Evolutionary conservation across 2,113 vertebrate genomes (phyloP).

Genomic region (Aptenodytes forsteri): DNA sequence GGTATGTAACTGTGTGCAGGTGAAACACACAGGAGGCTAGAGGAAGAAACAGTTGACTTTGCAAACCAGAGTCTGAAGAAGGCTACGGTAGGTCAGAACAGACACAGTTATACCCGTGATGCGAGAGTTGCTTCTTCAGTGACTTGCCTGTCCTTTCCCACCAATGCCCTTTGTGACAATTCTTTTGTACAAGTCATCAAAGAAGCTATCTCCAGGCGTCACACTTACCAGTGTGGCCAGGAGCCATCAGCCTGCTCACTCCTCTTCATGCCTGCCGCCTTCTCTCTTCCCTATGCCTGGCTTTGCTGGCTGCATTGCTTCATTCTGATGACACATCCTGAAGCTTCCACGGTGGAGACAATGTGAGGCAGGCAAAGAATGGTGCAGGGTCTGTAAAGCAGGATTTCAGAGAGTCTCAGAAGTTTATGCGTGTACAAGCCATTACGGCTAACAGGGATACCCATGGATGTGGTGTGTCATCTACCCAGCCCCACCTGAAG

Average conservation of each 20-base stretch:
- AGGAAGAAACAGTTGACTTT: background rate
- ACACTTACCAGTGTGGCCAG: background rate
- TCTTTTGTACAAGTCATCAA: background rate
- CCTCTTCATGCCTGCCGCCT: background rate
- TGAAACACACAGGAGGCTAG: background rate
- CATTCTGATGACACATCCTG: background rate
- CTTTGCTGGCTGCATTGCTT: background rate
- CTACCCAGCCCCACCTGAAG: background rate
- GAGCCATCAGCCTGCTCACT: background rate
- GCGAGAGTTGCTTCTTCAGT: background rate
- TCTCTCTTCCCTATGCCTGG: background rate
- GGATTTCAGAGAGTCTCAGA: background rate
- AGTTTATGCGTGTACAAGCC: background rate
- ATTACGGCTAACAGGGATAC: background rate
- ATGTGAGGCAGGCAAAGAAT: background rate
- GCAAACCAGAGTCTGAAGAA: background rate
- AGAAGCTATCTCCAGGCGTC: background rate
- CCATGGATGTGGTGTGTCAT: background rate
- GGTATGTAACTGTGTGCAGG: no score
- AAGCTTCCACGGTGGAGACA: background rate
- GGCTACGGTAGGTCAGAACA: rapidly evolving
- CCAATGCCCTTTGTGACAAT: background rate
- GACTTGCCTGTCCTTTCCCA: background rate
- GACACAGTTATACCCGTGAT: rapidly evolving
- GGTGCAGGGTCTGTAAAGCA: background rate